These are phyloP conservation scores for Suillia variegata DNA, from an alignment of 2,888 invertebrate genomes.

Conservation along the genomic window DNA sequence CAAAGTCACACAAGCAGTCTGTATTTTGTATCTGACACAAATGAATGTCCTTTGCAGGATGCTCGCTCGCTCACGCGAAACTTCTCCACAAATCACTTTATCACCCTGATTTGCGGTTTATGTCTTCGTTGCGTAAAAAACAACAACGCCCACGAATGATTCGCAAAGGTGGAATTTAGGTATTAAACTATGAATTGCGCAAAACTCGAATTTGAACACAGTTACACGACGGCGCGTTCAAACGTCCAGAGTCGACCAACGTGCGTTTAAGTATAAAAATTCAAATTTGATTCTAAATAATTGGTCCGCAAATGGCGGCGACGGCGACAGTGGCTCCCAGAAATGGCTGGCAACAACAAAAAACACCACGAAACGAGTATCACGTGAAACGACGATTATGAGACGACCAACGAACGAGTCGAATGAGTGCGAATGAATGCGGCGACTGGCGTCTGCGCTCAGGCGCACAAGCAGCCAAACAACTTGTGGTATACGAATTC, in stretches of 20 bases:
- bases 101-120: background rate
- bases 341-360: constrained; percentile 19
- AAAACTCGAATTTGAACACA: constrained; percentile 22
- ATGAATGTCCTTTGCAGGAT: too few relatives aligned
- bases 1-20: too few relatives aligned
- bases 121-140: too few relatives aligned
- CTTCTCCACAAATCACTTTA: too few relatives aligned
- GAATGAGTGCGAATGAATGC: constrained; percentile 35
- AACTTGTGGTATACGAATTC: background rate
- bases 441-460: constrained; percentile 25
- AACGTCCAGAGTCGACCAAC: constrained; percentile 42
- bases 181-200: constrained; percentile 3
- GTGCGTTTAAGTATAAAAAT: constrained; percentile 49
- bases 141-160: too few relatives aligned
- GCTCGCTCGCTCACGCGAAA: too few relatives aligned
- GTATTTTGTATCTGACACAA: too few relatives aligned
- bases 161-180: too few relatives aligned
- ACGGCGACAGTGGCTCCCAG: constrained; percentile 25
- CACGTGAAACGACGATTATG: too few relatives aligned
- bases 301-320: constrained; percentile 38
- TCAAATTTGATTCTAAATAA: constrained; percentile 54
- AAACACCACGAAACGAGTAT: too few relatives aligned
- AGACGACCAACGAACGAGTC: constrained; percentile 2
- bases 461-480: constrained; percentile 29
- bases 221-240: too few relatives aligned